Percentiles rank a stretch among this genome's conserved stretches.
These are phyloP conservation scores for Stenoptilia bipunctidactyla DNA, from an alignment of 2,888 invertebrate species.

Conservation along the genomic window DNA sequence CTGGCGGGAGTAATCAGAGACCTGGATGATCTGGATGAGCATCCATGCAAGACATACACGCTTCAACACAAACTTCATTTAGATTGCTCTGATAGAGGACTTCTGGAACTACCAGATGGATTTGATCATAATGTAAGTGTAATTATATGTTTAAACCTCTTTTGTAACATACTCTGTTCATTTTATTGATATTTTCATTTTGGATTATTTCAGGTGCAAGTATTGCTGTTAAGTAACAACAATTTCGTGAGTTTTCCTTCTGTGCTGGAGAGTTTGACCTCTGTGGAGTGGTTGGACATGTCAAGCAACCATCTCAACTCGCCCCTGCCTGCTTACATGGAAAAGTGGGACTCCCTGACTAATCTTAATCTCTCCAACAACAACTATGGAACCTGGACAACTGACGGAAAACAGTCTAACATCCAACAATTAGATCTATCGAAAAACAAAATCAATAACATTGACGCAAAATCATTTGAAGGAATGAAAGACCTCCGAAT, in stretches of 20 bases:
- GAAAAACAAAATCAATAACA: conserved; percentile 72
- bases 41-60: conserved; percentile 31
- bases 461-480: conserved; percentile 73
- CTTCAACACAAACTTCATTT: conserved; percentile 27
- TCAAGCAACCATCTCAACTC: conserved; percentile 63
- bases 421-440: conserved; percentile 75
- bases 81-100: conserved; percentile 44
- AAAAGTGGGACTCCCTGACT: conserved; percentile 58
- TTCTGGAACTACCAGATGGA: conserved; percentile 44
- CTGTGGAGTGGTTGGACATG: conserved; percentile 58
- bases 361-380: conserved; percentile 73
- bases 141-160: no score
- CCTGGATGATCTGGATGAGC: conserved; percentile 23
- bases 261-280: conserved; percentile 53
- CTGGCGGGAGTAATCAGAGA: conserved; percentile 28
- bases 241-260: conserved; percentile 67
- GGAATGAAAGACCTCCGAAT: conserved; percentile 64
- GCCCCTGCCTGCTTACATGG: conserved; percentile 51
- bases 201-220: conserved; percentile 66
- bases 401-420: conserved; percentile 28
- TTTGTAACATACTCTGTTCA: background rate
- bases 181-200: background rate
- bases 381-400: conserved; percentile 47
- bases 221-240: conserved; percentile 75
- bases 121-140: conserved; percentile 42